Evolutionary conservation across 2,113 vertebrate species (phyloP).

Genomic region (Budorcas taxicolor): DNA sequence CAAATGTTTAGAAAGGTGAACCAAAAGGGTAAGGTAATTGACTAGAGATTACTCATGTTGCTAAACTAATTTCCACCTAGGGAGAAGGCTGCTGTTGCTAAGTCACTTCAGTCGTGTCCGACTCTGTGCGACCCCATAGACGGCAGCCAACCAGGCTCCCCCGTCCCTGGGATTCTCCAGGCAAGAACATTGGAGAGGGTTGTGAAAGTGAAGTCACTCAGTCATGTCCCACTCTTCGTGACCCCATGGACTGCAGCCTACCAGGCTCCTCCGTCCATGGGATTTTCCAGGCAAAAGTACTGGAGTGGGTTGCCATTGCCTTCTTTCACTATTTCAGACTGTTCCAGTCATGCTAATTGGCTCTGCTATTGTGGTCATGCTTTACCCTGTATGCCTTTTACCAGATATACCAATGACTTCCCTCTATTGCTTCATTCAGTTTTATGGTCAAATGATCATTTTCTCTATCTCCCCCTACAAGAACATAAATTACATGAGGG

Average conservation of each 20-base stretch:
- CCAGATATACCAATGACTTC: background rate
- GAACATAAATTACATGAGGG: background rate
- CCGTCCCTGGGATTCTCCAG: too few species aligned
- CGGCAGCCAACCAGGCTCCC: too few species aligned
- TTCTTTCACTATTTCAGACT: background rate
- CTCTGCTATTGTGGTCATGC: background rate
- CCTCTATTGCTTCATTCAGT: background rate
- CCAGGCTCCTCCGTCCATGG: too few species aligned
- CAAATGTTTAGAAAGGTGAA: background rate
- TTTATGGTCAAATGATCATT: background rate
- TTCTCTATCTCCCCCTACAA: background rate
- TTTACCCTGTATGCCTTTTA: background rate
- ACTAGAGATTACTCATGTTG: background rate
- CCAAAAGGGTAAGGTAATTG: background rate
- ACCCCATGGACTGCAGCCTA: too few species aligned
- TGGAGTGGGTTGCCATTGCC: too few species aligned
- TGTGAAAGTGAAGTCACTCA: too few species aligned
- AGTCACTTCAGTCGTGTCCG: fast-evolving
- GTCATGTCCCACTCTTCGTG: too few species aligned
- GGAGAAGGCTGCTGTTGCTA: background rate
- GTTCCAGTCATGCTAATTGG: background rate
- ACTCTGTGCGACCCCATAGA: too few species aligned
- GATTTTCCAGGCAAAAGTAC: too few species aligned
- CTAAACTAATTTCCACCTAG: background rate
- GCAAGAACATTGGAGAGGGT: too few species aligned